Percentiles rank a stretch among this genome's conserved stretches.
phyloP scores from a whole-genome alignment of 2,888 invertebrate genomes.

The Brachypterus glaber region DNA sequence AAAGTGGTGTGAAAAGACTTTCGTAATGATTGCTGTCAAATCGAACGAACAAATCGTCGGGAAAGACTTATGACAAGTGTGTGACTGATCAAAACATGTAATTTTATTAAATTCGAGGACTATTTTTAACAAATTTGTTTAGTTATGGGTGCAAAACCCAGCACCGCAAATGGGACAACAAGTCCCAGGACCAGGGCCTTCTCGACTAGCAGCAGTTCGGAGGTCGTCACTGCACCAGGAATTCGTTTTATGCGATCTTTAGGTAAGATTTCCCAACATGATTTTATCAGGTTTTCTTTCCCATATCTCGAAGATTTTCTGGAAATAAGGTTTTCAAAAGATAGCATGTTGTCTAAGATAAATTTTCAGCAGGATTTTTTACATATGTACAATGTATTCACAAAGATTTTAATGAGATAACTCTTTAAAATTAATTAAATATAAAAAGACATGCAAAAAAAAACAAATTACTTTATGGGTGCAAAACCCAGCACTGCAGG shows the following conservation, averaged over 20 bases:
- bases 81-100: slow-evolving; percentile 20
- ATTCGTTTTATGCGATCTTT: slow-evolving; percentile 32
- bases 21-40: slow-evolving; percentile 46
- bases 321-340: too few species aligned
- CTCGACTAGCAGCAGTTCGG: slow-evolving; percentile 51
- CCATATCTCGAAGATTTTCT: too few species aligned
- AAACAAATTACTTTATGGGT: too few species aligned
- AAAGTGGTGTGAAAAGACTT: too few species aligned
- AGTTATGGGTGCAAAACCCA: slow-evolving; percentile 75
- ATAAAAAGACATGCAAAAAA: too few species aligned
- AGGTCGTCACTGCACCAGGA: slow-evolving; percentile 30
- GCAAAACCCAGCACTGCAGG: slow-evolving; percentile 77
- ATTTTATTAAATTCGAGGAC: slow-evolving; percentile 13
- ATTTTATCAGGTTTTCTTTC: too few species aligned
- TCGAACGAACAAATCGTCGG: slow-evolving; percentile 28
- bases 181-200: slow-evolving; percentile 67
- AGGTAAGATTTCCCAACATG: too few species aligned
- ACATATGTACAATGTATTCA: too few species aligned
- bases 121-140: not conserved
- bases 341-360: too few species aligned
- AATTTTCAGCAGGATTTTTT: too few species aligned
- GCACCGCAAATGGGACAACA: slow-evolving; percentile 69
- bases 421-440: too few species aligned
- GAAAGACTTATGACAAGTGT: slow-evolving; percentile 40
- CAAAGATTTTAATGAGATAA: too few species aligned